Evolutionary conservation across 2,797 vertebrate genomes (phyloP).

Genomic region (Glossophaga mutica): DNA sequence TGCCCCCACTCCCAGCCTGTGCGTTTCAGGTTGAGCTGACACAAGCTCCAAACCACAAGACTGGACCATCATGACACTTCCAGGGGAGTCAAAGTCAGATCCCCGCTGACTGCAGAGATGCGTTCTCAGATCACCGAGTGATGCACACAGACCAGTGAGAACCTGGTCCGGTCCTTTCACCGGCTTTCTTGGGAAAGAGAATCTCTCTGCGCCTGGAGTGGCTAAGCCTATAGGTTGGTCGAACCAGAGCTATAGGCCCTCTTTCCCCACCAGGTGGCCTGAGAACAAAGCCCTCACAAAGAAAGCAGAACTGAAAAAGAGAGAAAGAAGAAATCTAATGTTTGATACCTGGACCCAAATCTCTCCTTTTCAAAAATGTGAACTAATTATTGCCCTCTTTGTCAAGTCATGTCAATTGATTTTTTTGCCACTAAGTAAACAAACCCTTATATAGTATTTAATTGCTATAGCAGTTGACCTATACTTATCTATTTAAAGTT

Average conservation of each 20-base stretch:
- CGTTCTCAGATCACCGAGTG: neutral
- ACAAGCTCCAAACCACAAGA: neutral
- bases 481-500: conserved; percentile 55
- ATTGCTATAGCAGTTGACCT: conserved; percentile 20
- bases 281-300: neutral
- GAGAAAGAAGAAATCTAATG: neutral
- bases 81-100: neutral
- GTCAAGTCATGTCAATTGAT: conserved; percentile 22
- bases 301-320: neutral
- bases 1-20: neutral
- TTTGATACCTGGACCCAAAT: neutral
- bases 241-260: neutral
- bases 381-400: neutral
- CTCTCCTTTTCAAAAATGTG: conserved; percentile 5
- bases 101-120: neutral
- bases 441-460: conserved; percentile 35
- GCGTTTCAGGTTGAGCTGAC: neutral
- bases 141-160: neutral
- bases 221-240: neutral
- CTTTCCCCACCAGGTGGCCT: fast-evolving
- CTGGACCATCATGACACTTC: neutral
- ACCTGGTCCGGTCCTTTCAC: neutral
- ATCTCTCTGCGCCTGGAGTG: neutral
- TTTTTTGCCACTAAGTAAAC: conserved; percentile 13
- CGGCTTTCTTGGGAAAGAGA: neutral